Base-by-base conservation (phyloP, 1,140 invertebrate genomes). In the Triops longicaudatus region DNA sequence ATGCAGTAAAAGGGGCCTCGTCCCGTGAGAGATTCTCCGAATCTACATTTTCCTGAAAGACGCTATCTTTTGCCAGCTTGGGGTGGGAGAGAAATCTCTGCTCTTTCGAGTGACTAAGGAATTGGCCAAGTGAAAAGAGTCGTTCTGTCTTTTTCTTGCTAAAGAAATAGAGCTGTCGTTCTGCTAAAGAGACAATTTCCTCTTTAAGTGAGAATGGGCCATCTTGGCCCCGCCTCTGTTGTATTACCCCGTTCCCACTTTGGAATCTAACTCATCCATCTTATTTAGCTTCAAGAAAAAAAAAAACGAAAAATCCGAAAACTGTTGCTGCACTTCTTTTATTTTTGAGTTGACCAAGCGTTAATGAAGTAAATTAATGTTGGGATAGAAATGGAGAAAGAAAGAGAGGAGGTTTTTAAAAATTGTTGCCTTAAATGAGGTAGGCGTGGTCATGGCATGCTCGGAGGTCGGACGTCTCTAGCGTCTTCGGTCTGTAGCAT, bases 201-300 rank as follows among this genome's bases (percentile, higher is more conserved):
- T 63, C 50, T 63, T 63, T 63, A 63, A 63, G 50, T 63, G 50
- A 63, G 50, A 63, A 63, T 63, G 14, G 31, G 50, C 50, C 50
- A 63, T 22, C 50, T 17, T 63, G 22, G 50, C 17, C 50, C 10
- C 50, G 50, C 50, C 50, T 22, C 50, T n/a, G 22, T 37, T 37
- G 2, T 63, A 63, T 63, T 63, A 63, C 50, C 50, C 14, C 31
- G 31, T 63, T 22, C 50, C 50, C 50, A 17, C 50, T 37, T 63
- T 63, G 50, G 14, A 63, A 63, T 63, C 50, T 63, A n/a, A 37
- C 50, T 22, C 50, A 63, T 63, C 50, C 50, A 63, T 63, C 50
- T 63, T 63, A 63, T 63, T 63, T 63, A 63, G 50, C 50, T 10
- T 63, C 50, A 17, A 63, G 50, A 17, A 9, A 63, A 44, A 17